Conservation (phyloP, 1,140 invertebrate species). For the Neodiprion pinetum region DNA sequence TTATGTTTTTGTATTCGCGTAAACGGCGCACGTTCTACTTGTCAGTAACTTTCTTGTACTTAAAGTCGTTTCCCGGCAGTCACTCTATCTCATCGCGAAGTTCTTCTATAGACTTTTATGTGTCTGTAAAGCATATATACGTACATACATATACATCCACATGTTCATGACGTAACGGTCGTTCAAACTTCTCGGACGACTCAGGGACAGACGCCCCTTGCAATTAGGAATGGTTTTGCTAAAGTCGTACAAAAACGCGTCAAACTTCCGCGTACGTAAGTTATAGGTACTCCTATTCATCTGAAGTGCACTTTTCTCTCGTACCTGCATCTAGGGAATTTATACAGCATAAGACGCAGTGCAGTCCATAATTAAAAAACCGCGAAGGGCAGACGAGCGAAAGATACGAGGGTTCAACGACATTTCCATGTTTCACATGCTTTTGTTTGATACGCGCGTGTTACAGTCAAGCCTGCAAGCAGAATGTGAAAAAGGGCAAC, state of each 20-base stretch:
- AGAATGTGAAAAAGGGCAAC: no score
- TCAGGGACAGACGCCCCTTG: background rate
- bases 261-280: no score
- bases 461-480: no score
- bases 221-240: background rate
- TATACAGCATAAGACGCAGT: background rate
- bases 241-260: slow-evolving; percentile 1
- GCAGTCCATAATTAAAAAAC: background rate
- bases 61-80: background rate
- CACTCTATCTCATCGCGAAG: slow-evolving; percentile 4
- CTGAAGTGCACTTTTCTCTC: background rate
- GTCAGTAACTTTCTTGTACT: background rate
- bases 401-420: background rate
- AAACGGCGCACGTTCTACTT: background rate
- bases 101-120: background rate
- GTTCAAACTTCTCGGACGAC: background rate
- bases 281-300: background rate
- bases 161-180: background rate
- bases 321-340: background rate
- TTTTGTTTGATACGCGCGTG: no score
- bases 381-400: background rate
- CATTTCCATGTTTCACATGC: background rate
- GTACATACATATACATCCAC: background rate
- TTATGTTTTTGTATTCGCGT: background rate
- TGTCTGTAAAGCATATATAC: background rate